phyloP scores from a whole-genome alignment of 2,888 invertebrate species.

The Morpho achilles region DNA sequence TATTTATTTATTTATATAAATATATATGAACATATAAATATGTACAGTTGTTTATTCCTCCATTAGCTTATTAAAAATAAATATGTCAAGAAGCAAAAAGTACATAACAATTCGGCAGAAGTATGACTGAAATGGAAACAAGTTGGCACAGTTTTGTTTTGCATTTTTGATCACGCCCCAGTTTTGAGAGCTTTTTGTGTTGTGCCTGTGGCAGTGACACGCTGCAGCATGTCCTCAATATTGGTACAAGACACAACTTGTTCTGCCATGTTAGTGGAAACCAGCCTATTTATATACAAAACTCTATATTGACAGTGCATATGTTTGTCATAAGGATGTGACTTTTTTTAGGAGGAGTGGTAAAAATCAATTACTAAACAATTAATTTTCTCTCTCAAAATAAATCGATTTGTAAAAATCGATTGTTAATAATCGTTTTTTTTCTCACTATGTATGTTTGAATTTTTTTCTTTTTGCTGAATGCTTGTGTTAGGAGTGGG shows the following conservation, averaged over 20 bases:
- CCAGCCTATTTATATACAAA: conserved; percentile 2
- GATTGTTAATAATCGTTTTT: no score
- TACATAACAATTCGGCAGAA: conserved; percentile 5
- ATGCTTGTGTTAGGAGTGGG: no score
- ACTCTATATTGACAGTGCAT: no score
- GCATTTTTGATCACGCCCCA: conserved; percentile 29
- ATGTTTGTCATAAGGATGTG: no score
- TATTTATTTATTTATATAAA: no score
- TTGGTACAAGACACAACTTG: conserved; percentile 24
- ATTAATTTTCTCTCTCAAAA: no score
- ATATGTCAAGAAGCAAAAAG: background rate
- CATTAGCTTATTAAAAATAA: background rate
- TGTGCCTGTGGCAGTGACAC: conserved; percentile 22
- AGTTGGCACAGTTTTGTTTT: conserved; percentile 20
- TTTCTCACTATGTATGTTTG: no score
- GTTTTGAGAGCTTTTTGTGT: conserved; percentile 26
- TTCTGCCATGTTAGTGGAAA: conserved; percentile 19
- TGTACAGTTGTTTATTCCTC: background rate
- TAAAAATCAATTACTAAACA: no score
- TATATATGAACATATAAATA: no score
- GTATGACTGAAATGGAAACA: conserved; percentile 18
- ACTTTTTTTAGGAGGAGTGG: no score
- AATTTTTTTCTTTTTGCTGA: no score
- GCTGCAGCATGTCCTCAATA: conserved; percentile 25
- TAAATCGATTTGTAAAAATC: no score